Evolutionary conservation across 2,113 vertebrate genomes (phyloP).

Genomic region (Arizona elegans): DNA sequence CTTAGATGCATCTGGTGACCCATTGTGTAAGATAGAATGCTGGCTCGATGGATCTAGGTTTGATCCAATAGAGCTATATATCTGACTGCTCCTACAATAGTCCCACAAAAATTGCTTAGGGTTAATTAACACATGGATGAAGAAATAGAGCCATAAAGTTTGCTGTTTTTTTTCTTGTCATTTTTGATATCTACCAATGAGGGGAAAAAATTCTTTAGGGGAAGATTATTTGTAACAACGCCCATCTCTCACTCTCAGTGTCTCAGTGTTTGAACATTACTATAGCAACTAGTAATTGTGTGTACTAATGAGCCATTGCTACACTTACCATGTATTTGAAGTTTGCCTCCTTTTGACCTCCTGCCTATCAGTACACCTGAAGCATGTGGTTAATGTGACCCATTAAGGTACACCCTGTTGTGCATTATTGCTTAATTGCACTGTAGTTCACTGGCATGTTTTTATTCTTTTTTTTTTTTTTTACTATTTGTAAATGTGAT

Average conservation of each 20-base stretch:
- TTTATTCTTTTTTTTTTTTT: conserved; percentile 23
- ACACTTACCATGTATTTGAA: conserved; percentile 5
- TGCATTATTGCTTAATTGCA: conserved; percentile 16
- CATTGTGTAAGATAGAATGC: background rate
- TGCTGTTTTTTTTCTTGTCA: background rate
- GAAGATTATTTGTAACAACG: background rate
- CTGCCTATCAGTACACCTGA: conserved; percentile 21
- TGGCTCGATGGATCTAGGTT: background rate
- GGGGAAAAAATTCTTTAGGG: background rate
- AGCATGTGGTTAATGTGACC: conserved; percentile 15
- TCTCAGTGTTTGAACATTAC: conserved; percentile 9
- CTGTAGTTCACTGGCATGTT: conserved; percentile 12
- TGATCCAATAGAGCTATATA: background rate
- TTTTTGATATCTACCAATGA: background rate
- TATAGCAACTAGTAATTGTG: background rate
- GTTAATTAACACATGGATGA: background rate
- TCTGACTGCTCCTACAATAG: background rate
- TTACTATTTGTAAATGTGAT: conserved; percentile 2
- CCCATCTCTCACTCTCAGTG: background rate
- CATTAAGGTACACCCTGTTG: conserved; percentile 12
- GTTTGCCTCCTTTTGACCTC: conserved; percentile 23
- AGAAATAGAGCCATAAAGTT: background rate
- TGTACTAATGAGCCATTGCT: background rate
- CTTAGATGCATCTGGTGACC: background rate
- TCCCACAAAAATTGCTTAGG: background rate